These are phyloP conservation scores for Eucidaris tribuloides DNA, from an alignment of 35 echinoderm and acorn worm genomes.

Conservation along the genomic window DNA sequence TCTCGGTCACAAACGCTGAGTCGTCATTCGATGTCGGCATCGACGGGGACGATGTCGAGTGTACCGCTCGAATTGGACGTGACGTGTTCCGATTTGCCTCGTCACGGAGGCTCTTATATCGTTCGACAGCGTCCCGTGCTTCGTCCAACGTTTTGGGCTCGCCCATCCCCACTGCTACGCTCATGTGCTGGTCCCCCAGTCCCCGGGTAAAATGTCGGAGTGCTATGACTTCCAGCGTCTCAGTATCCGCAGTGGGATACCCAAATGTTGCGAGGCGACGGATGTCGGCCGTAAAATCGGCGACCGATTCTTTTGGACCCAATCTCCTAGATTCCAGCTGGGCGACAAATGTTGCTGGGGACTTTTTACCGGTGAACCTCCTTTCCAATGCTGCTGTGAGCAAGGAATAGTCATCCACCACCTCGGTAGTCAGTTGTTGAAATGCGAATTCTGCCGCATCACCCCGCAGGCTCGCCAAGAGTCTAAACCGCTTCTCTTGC, in stretches of 20 bases:
- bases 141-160: slow-evolving; percentile 29
- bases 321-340: slow-evolving; percentile 26
- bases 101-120: background rate
- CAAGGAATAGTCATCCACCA: background rate
- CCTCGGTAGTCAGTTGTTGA: background rate
- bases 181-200: slow-evolving; percentile 34
- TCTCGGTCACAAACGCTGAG: background rate
- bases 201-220: slow-evolving; percentile 38
- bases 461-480: background rate
- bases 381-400: slow-evolving; percentile 23
- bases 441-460: slow-evolving; percentile 43
- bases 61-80: background rate
- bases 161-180: slow-evolving; percentile 29
- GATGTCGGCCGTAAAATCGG: slow-evolving; percentile 38
- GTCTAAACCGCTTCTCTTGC: background rate
- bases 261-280: slow-evolving; percentile 9
- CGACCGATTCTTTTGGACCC: slow-evolving; percentile 10
- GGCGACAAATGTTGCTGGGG: background rate
- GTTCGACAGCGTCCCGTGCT: slow-evolving; percentile 6
- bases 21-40: background rate
- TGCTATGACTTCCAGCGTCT: slow-evolving; percentile 19
- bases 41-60: background rate
- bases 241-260: slow-evolving; percentile 27
- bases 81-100: no score
- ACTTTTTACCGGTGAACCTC: background rate